Evolutionary conservation across 2,888 invertebrate genomes (phyloP), one percentile per base, ranked within the genome.

Genomic region (Eristalis arbustorum): DNA sequence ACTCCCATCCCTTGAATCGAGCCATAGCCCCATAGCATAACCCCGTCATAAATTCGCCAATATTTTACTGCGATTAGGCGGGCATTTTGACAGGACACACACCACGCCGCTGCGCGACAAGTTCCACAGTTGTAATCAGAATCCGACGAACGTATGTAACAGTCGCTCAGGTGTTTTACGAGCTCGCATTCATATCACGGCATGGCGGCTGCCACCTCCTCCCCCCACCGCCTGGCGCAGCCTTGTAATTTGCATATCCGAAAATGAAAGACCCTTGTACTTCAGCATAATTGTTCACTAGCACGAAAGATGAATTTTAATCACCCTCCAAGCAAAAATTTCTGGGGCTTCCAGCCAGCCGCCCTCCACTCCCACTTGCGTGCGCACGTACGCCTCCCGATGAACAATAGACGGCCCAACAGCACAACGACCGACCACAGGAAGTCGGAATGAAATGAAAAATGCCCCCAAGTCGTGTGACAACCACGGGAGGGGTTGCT

Each of bases 241-340:
- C 37, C 37, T 57, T 56, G 42, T 23, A 69, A 34, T 84, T 69
- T 69, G 49, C 74, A 74, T 73, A 68, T 28, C 11, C 13, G 25
- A 56, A 59, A 37, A 81, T 22, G 34, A 37, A 62, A 62, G 61
- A 66, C n/a, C 25, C 13, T n/a, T 42, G 25, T 57, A 31, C 62
- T 31, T 23, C 42, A 62, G 63, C 71, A 72, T 85, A 81, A 85
- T 85, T 85, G 81, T 69, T 68, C 11, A 18, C 69, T 64, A 56
- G 72, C 84, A 85, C 73, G 84, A 81, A 77, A 13, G 72, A 61
- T 68, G 22, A 64, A 68, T 69, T 81, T 77, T 69, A 81, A 76
- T 75, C 71, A 75, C 34, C 63, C 57, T 37, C 34, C 63, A 8
- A 49, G n/a, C 49, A 18, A n/a, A 11, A 68, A 56, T 57, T 69